These are phyloP conservation scores for Stichopus horrens DNA, from an alignment of 53 echinoderm and acorn worm species.

Conservation along the genomic window DNA sequence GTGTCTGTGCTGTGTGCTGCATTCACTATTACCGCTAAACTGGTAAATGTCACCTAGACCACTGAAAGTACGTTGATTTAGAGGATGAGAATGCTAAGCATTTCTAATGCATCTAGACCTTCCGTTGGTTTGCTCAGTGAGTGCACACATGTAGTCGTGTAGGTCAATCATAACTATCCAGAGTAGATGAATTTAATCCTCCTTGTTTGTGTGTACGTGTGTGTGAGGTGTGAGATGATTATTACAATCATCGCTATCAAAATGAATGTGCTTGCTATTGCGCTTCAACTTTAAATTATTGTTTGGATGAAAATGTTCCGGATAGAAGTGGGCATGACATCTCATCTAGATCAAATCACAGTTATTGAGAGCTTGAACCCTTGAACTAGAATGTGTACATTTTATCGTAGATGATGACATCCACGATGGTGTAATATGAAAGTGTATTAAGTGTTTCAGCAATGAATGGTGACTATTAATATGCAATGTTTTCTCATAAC, in stretches of 20 bases:
- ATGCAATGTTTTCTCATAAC: no score
- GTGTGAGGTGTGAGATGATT: neutral
- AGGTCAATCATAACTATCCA: neutral
- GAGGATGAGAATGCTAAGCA: constrained; percentile 34
- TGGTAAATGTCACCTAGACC: constrained; percentile 26
- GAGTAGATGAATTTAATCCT: neutral
- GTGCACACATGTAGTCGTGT: neutral
- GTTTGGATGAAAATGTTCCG: no score
- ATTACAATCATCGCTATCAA: neutral
- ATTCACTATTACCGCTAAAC: neutral
- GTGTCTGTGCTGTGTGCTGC: neutral
- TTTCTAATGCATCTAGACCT: constrained; percentile 17
- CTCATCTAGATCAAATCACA: no score
- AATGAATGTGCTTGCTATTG: no score
- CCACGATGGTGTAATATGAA: no score
- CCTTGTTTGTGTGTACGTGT: neutral
- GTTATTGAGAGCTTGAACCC: no score
- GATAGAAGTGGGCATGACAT: no score
- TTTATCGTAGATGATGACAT: no score
- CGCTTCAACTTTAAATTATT: no score
- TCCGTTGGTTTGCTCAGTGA: neutral
- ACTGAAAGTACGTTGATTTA: constrained; percentile 22
- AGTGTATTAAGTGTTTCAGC: no score
- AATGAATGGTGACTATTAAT: no score
- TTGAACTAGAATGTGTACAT: no score